These are phyloP conservation scores for Melieria crassipennis DNA, from an alignment of 2,888 invertebrate genomes.

Conservation along the genomic window DNA sequence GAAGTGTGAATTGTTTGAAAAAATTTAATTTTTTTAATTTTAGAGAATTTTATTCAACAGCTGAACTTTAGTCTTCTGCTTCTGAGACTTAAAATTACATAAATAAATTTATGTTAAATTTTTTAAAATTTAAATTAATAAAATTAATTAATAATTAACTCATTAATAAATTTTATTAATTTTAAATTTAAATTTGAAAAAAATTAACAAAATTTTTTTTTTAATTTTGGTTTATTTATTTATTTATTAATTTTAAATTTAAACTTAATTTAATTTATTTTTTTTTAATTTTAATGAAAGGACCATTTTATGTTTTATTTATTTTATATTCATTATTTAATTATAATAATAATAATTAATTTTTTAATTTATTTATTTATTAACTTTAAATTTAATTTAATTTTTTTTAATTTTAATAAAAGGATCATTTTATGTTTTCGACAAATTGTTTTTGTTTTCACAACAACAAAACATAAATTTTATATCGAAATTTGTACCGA, in stretches of 20 bases:
- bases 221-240: neutral
- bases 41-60: no score
- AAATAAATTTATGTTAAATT: no score
- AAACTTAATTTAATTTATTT: neutral
- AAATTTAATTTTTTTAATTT: no score
- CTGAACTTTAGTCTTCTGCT: no score
- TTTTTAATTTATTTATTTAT: neutral
- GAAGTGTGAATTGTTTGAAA: no score
- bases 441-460: neutral
- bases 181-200: conserved; percentile 1
- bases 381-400: neutral
- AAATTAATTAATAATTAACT: no score
- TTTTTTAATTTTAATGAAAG: neutral
- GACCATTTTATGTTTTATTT: neutral
- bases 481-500: no score
- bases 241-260: neutral
- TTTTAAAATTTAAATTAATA: no score
- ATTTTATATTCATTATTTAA: neutral
- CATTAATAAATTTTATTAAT: neutral
- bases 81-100: no score
- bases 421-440: no score
- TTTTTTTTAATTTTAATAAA: neutral
- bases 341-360: conserved; percentile 2
- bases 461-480: neutral
- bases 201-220: neutral